A percentile compares a stretch with the other conserved stretches of the same genome.
phyloP scores from a whole-genome alignment of 1,140 invertebrate genomes.

The Aphelinus atriplicis region DNA sequence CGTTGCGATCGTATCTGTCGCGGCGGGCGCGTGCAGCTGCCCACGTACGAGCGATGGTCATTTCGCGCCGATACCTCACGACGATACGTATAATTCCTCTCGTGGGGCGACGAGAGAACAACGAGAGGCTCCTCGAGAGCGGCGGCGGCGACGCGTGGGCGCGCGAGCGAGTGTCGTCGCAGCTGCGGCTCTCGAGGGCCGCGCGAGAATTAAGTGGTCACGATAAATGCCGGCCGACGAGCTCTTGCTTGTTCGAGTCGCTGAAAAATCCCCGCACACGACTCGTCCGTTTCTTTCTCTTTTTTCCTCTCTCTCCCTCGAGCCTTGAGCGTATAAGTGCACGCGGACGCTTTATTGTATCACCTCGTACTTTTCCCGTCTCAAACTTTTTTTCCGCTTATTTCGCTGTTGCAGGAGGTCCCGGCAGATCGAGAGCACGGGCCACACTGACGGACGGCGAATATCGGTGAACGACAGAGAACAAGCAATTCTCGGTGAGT shows the following conservation, averaged over 20 bases:
- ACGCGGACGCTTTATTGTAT: constrained; percentile 25
- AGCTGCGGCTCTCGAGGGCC: too few species aligned
- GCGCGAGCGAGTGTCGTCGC: background rate
- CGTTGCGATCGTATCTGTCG: too few species aligned
- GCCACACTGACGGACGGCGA: background rate
- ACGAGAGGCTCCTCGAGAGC: background rate
- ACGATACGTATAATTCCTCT: constrained; percentile 18
- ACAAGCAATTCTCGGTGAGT: background rate
- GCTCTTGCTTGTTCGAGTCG: constrained; percentile 5
- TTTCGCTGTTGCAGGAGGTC: background rate
- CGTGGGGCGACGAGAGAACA: constrained; percentile 1
- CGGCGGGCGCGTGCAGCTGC: too few species aligned
- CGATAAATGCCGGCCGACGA: constrained; percentile 42
- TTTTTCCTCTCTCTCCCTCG: too few species aligned
- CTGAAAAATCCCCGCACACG: background rate
- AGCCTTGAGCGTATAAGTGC: too few species aligned
- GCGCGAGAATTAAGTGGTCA: constrained; percentile 45
- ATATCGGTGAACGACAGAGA: background rate
- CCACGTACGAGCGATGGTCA: constrained; percentile 32
- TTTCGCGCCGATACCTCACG: constrained; percentile 28
- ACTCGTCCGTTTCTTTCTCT: too few species aligned
- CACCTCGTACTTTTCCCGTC: too few species aligned
- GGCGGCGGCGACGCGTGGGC: constrained; percentile 3
- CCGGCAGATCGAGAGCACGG: background rate
- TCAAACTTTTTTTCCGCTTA: background rate